Conservation (phyloP, 2,888 invertebrate species). For the Trissoscelio sp. region DNA sequence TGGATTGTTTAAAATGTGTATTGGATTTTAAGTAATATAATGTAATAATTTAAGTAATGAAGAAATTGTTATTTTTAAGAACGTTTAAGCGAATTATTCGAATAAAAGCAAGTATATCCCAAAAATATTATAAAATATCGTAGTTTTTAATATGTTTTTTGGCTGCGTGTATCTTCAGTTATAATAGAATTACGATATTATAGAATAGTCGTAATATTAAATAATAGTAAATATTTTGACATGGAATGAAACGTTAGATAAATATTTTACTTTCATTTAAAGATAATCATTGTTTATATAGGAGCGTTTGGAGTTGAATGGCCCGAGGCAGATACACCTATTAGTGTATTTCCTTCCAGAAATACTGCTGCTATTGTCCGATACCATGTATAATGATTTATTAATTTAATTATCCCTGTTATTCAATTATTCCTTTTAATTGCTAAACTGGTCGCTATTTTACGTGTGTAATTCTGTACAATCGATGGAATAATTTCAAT, state of each 20-base stretch:
- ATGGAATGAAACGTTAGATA: neutral
- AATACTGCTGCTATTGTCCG: conserved; percentile 10
- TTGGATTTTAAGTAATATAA: no score
- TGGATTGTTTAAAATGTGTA: no score
- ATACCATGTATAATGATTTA: conserved; percentile 12
- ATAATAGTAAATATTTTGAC: no score
- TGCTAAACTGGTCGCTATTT: neutral
- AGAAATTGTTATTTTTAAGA: no score
- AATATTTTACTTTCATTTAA: neutral
- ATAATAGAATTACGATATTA: no score
- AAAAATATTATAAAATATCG: no score
- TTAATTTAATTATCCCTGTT: conserved; percentile 14
- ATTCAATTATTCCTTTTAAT: conserved; percentile 20
- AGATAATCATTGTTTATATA: conserved; percentile 1
- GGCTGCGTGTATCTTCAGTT: no score
- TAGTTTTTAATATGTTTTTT: no score
- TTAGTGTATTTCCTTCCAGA: conserved; percentile 15
- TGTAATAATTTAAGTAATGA: no score
- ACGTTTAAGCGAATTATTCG: no score
- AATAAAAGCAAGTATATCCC: no score
- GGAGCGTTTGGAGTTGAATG: neutral
- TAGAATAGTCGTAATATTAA: no score
- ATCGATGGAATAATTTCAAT: neutral
- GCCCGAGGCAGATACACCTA: neutral
- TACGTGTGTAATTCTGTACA: neutral